Evolutionary conservation across 2,797 vertebrate genomes (phyloP).

Genomic region (Cyprinella venusta): DNA sequence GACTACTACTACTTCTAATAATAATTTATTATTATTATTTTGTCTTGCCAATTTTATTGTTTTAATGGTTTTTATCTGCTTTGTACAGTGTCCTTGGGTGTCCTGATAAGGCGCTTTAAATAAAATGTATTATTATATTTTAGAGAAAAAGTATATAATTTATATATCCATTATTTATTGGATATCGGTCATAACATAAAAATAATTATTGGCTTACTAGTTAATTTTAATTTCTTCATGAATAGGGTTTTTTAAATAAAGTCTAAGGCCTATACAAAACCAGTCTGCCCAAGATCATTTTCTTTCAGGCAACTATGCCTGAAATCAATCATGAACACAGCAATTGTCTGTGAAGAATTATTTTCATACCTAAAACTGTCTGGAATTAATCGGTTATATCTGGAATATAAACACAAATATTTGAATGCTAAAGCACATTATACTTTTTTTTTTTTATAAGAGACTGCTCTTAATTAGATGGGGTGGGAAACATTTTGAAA

Average conservation of each 20-base stretch:
- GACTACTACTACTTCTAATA: too few species aligned
- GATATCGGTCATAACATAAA: background rate
- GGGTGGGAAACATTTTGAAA: background rate
- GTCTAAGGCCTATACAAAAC: too few species aligned
- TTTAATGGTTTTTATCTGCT: too few species aligned
- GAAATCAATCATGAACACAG: background rate
- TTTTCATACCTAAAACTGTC: constrained; percentile 14
- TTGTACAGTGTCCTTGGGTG: too few species aligned
- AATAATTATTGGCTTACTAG: background rate
- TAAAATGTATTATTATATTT: too few species aligned
- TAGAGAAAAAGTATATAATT: background rate
- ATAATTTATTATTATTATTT: too few species aligned
- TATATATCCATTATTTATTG: background rate
- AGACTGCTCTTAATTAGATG: background rate
- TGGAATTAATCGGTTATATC: background rate
- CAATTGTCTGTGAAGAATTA: background rate
- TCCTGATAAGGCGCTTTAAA: too few species aligned
- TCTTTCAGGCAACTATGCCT: background rate
- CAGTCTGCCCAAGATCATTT: background rate
- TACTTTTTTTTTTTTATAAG: background rate
- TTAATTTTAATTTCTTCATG: background rate
- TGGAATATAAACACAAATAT: background rate
- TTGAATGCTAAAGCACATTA: background rate
- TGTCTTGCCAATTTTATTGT: too few species aligned
- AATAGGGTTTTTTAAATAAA: background rate